Evolutionary conservation across 2,797 vertebrate genomes (phyloP).

Genomic region (Sebastolobus altivelis): DNA sequence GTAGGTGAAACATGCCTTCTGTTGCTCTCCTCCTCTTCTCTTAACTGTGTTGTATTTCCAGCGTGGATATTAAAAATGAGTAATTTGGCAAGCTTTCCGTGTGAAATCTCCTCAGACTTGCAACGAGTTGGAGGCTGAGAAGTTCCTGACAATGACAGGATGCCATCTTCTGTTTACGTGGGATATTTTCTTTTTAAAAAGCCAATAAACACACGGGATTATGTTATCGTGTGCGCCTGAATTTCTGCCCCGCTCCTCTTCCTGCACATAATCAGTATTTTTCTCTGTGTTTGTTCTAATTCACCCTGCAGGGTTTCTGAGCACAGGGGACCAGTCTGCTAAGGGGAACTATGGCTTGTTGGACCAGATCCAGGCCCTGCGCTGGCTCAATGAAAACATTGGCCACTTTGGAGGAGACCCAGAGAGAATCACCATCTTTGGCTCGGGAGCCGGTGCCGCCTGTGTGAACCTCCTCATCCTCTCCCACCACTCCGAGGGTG

Average conservation of each 20-base stretch:
- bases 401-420: slow-evolving; percentile 98
- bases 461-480: slow-evolving; percentile 99
- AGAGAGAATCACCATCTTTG: slow-evolving; percentile 98
- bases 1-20: slow-evolving; percentile 77
- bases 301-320: slow-evolving; percentile 92
- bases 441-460: slow-evolving; percentile 97
- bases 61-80: slow-evolving; percentile 68
- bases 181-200: slow-evolving; percentile 23
- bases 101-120: slow-evolving; percentile 64
- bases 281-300: slow-evolving; percentile 64
- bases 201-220: slow-evolving; percentile 1
- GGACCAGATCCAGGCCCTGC: slow-evolving; percentile 98
- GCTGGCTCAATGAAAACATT: slow-evolving; percentile 99
- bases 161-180: slow-evolving; percentile 56
- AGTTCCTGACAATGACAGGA: slow-evolving; percentile 61
- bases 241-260: slow-evolving; percentile 34
- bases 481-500: slow-evolving; percentile 99
- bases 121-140: slow-evolving; percentile 54
- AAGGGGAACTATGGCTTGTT: slow-evolving; percentile 99
- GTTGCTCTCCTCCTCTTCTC: slow-evolving; percentile 69
- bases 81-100: slow-evolving; percentile 68
- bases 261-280: slow-evolving; percentile 39
- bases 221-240: slow-evolving; percentile 21
- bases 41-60: slow-evolving; percentile 66
- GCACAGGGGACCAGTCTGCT: slow-evolving; percentile 97